Conservation (phyloP, 2,888 invertebrate species). For the Lycophotia porphyrea region DNA sequence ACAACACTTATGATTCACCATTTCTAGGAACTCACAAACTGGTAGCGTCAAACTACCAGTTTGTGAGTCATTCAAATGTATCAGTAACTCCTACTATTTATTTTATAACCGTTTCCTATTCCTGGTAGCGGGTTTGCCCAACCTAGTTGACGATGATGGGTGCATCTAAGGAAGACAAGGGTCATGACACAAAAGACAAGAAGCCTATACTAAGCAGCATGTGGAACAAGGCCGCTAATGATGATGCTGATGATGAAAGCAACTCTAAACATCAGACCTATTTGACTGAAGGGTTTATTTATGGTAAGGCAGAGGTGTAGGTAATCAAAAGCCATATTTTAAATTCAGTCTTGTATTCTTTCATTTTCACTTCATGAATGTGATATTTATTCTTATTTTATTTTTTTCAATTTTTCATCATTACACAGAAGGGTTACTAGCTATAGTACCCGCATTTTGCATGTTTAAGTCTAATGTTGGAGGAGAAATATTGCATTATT, state of each 20-base stretch:
- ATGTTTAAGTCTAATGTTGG: background rate
- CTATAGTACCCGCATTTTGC: background rate
- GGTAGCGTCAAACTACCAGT: no score
- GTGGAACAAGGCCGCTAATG: no score
- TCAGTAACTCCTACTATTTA: slow-evolving; percentile 38
- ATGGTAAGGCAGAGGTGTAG: no score
- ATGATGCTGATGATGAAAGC: background rate
- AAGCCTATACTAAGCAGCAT: background rate
- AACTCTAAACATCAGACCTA: background rate
- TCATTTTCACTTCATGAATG: background rate
- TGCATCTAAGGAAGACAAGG: background rate
- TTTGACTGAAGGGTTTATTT: background rate
- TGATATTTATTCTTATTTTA: background rate
- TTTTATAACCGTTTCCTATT: slow-evolving; percentile 23
- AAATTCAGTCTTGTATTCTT: background rate
- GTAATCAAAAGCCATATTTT: background rate
- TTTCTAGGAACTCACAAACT: slow-evolving; percentile 56
- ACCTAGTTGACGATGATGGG: background rate
- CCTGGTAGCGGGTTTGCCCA: background rate
- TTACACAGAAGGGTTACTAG: background rate
- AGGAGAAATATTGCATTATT: no score
- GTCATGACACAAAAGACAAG: background rate
- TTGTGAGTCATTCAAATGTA: slow-evolving; percentile 54
- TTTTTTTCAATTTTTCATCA: background rate
- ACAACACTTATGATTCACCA: slow-evolving; percentile 61